These are phyloP conservation scores for Neomorphus geoffroyi DNA, from an alignment of 2,797 vertebrate genomes.

Conservation along the genomic window DNA sequence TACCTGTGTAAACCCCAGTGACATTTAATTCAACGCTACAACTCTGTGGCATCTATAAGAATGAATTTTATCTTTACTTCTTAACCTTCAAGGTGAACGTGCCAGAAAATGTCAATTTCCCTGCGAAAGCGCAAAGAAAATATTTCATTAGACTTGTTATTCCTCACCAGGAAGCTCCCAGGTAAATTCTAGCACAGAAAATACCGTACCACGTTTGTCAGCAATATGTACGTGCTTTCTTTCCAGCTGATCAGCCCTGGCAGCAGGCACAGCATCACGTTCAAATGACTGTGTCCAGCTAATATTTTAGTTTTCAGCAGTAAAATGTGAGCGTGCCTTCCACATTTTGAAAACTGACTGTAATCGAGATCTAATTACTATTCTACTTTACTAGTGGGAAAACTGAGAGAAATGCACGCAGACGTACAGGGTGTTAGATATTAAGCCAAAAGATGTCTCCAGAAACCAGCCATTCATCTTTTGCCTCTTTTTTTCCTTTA, in stretches of 20 bases:
- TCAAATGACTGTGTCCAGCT: neutral
- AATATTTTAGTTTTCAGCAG: neutral
- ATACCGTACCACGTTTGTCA: neutral
- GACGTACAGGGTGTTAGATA: conserved; percentile 9
- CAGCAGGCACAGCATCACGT: neutral
- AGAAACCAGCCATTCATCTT: conserved; percentile 56
- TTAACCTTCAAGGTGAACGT: neutral
- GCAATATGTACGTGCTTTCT: fast-evolving
- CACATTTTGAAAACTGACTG: conserved; percentile 22
- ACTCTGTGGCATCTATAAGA: fast-evolving
- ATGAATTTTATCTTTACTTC: neutral
- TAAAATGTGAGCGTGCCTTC: neutral
- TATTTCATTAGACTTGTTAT: neutral
- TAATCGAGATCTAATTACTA: conserved; percentile 55
- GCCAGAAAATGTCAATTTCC: fast-evolving
- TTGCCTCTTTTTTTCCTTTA: neutral
- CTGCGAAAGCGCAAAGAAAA: neutral
- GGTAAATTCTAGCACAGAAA: neutral
- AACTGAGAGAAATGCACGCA: conserved; percentile 5
- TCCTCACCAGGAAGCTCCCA: neutral
- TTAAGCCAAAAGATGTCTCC: conserved; percentile 60
- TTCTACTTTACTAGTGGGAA: conserved; percentile 52
- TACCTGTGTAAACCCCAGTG: neutral
- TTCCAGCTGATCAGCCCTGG: neutral
- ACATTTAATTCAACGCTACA: neutral